These are phyloP conservation scores for Urosaurus nigricauda DNA, from an alignment of 2,797 vertebrate species.

Conservation along the genomic window DNA sequence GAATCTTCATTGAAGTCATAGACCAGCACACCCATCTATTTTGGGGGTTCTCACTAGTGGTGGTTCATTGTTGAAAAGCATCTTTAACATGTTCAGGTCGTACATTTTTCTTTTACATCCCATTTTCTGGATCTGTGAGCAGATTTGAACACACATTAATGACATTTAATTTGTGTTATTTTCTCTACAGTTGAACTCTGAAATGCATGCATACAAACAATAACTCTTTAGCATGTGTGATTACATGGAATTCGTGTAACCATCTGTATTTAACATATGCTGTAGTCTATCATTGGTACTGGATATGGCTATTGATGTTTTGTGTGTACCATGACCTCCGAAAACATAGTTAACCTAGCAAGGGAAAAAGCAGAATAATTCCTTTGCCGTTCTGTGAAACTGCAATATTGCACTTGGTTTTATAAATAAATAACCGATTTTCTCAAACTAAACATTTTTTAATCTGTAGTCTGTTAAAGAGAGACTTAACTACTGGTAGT, in stretches of 20 bases:
- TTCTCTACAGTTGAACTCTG: background rate
- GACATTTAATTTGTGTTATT: background rate
- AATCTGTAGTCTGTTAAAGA: conserved; percentile 9
- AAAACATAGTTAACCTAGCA: background rate
- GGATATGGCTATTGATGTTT: background rate
- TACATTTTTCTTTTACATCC: background rate
- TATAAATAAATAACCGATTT: background rate
- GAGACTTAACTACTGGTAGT: conserved; percentile 19
- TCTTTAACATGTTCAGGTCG: background rate
- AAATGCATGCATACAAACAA: background rate
- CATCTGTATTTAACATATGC: background rate
- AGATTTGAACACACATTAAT: background rate
- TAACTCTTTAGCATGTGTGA: background rate
- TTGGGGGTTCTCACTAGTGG: background rate
- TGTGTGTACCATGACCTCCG: background rate
- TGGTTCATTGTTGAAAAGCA: background rate
- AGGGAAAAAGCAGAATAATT: too few species aligned
- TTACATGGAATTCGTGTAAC: background rate
- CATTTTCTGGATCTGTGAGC: background rate
- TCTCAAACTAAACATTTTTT: conserved; percentile 16
- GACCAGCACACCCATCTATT: background rate
- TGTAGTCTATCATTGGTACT: background rate
- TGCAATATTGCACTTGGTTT: background rate
- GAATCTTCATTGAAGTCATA: too few species aligned
- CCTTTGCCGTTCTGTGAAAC: background rate